Conservation (phyloP, 23 tunicate genomes). For the Oikopleura dioica region DNA sequence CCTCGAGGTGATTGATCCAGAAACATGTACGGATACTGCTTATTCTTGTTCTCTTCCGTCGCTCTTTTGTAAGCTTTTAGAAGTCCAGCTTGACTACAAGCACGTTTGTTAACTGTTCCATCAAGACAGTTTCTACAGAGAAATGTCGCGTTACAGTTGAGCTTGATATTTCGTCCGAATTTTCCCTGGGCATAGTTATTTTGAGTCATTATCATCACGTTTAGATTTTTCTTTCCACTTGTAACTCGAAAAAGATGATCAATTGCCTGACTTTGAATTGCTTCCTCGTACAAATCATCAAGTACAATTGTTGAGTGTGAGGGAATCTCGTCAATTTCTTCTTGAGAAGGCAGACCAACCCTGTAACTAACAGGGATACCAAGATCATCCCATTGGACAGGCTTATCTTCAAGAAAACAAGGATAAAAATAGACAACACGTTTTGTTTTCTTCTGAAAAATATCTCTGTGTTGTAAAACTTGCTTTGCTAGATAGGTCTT, state of each 20-base stretch:
- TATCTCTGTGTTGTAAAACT: not conserved
- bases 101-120: not conserved
- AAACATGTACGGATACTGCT: not conserved
- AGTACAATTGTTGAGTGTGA: too few species aligned
- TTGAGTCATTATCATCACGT: conserved; percentile 5
- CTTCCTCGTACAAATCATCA: not conserved
- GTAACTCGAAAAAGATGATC: conserved; percentile 10
- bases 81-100: not conserved
- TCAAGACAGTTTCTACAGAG: not conserved
- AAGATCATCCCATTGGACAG: not conserved
- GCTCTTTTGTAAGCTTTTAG: not conserved
- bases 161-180: not conserved
- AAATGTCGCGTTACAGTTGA: not conserved
- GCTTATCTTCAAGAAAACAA: not conserved
- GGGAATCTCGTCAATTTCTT: too few species aligned
- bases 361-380: not conserved
- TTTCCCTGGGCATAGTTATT: not conserved
- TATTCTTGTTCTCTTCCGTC: not conserved
- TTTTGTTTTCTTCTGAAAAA: not conserved
- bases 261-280: not conserved
- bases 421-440: conserved; percentile 1
- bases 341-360: not conserved
- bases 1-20: conserved; percentile 9
- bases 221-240: not conserved
- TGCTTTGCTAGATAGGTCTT: not conserved